These are phyloP conservation scores for Cryptotis parvus DNA, from an alignment of 2,113 vertebrate species.

Conservation along the genomic window DNA sequence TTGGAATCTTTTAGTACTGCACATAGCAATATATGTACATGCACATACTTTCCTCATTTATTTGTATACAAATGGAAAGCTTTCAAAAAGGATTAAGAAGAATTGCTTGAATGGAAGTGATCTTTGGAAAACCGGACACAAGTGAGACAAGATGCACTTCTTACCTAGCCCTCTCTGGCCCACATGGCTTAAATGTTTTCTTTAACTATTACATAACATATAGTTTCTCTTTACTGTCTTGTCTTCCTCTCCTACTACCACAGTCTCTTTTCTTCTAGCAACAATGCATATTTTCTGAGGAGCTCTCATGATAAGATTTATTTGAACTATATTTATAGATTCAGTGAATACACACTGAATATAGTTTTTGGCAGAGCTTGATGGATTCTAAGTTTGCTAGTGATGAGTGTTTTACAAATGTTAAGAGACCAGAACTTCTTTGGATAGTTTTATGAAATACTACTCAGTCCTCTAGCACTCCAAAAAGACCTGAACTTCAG, in stretches of 20 bases:
- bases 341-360: conserved; percentile 14
- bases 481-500: not conserved
- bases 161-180: not conserved
- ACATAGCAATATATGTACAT: not conserved
- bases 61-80: not conserved
- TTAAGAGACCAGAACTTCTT: not conserved
- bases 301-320: not conserved
- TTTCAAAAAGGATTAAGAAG: conserved; percentile 18
- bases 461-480: not conserved
- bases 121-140: not conserved
- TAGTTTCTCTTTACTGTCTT: not conserved
- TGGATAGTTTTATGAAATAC: not conserved
- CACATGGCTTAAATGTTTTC: not conserved
- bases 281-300: not conserved
- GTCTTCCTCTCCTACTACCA: not conserved
- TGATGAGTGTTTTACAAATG: conserved; percentile 5
- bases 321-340: not conserved
- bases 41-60: not conserved
- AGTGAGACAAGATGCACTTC: not conserved
- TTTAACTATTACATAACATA: not conserved
- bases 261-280: not conserved
- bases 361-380: not conserved
- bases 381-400: conserved; percentile 1
- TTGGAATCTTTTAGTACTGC: not conserved
- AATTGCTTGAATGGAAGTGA: not conserved